Evolutionary conservation across 2,113 vertebrate species (phyloP).

Genomic region (Caranx melampygus): DNA sequence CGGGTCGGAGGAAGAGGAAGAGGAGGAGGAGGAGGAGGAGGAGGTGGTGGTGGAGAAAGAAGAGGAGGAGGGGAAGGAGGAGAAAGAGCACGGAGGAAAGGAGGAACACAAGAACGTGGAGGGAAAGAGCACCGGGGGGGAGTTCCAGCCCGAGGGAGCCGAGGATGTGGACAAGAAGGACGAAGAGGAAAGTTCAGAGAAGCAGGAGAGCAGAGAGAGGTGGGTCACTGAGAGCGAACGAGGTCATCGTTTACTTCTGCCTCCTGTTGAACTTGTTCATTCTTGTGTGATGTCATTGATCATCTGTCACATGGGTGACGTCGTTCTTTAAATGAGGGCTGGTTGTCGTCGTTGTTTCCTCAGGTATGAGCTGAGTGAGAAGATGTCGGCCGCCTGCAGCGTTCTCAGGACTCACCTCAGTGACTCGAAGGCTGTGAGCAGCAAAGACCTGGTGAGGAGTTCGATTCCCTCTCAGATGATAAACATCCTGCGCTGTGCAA

Average conservation of each 20-base stretch:
- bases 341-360: not conserved
- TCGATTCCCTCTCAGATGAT: not conserved
- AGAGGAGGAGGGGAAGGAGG: constrained; percentile 56
- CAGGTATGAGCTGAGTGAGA: constrained; percentile 95
- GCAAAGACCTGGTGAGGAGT: constrained; percentile 94
- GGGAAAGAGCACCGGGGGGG: constrained; percentile 29
- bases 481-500: no score
- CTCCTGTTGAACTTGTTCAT: no score
- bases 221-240: constrained; percentile 40
- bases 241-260: no score
- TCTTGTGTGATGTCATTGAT: no score
- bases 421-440: constrained; percentile 89
- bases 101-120: constrained; percentile 59
- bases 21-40: constrained; percentile 71
- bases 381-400: constrained; percentile 92
- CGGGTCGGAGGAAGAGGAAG: constrained; percentile 91
- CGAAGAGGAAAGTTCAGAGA: constrained; percentile 83
- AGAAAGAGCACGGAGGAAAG: constrained; percentile 42
- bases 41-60: constrained; percentile 73
- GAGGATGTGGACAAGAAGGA: constrained; percentile 72
- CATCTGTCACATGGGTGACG: no score
- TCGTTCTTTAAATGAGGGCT: not conserved
- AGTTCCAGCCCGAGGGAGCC: constrained; percentile 74
- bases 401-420: constrained; percentile 88
- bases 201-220: constrained; percentile 92